phyloP scores from a whole-genome alignment of 2,113 vertebrate genomes.

The Hyla sarda region DNA sequence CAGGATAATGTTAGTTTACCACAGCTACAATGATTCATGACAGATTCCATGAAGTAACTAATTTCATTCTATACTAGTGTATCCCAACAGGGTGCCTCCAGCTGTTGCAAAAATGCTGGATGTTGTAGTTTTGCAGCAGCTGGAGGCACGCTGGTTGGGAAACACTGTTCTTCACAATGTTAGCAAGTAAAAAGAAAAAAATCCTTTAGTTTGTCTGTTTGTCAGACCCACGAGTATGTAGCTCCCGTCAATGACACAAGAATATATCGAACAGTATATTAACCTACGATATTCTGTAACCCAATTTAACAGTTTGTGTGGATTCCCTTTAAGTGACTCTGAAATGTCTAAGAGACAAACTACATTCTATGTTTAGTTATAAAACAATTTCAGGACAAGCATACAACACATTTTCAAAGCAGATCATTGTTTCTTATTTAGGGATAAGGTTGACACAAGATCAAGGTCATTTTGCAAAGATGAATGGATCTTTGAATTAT shows the following conservation, averaged over 20 bases:
- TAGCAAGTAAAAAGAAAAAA: no score
- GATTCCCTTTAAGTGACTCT: neutral
- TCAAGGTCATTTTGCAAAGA: conserved; percentile 46
- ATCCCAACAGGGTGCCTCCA: no score
- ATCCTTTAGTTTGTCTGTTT: neutral
- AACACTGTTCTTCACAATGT: no score
- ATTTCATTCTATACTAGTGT: no score
- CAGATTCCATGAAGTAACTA: no score
- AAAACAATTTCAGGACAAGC: neutral
- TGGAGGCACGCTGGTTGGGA: no score
- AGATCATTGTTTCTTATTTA: conserved; percentile 24
- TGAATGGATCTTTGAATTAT: conserved; percentile 44
- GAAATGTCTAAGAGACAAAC: neutral
- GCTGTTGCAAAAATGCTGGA: no score
- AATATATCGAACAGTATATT: neutral
- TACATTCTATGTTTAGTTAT: neutral
- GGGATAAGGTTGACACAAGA: conserved; percentile 19
- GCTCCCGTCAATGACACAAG: neutral
- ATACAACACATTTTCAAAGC: conserved; percentile 11
- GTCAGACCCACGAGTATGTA: neutral
- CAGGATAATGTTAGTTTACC: no score
- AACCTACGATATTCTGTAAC: neutral
- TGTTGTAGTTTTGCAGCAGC: no score
- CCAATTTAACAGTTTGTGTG: neutral
- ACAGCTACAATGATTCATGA: no score